A percentile compares a stretch with the other conserved stretches of the same genome.
phyloP scores from a whole-genome alignment of 2,797 vertebrate species.

The Melopsittacus undulatus region DNA sequence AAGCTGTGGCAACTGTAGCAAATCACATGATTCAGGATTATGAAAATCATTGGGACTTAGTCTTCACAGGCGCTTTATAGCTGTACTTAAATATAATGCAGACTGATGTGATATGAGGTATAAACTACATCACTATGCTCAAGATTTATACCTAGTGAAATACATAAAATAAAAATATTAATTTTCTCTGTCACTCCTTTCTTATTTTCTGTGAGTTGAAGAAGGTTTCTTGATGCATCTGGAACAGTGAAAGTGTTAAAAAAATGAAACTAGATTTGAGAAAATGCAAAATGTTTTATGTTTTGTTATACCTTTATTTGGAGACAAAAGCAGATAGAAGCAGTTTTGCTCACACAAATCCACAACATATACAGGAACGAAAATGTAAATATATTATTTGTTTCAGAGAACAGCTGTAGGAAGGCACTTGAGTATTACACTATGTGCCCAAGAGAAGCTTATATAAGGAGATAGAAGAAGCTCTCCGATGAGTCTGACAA shows the following conservation, averaged over 20 bases:
- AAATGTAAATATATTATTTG: constrained; percentile 20
- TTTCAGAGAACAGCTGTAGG: neutral
- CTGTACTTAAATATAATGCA: neutral
- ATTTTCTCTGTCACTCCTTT: neutral
- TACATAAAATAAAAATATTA: neutral
- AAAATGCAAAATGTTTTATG: neutral
- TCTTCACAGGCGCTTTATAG: neutral
- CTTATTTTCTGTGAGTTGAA: neutral
- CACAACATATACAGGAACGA: neutral
- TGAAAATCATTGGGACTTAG: neutral
- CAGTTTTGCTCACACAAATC: neutral
- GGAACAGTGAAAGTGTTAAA: neutral
- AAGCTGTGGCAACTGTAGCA: neutral
- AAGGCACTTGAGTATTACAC: neutral
- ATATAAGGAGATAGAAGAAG: neutral
- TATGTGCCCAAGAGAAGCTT: neutral
- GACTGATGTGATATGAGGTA: neutral
- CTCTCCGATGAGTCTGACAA: neutral
- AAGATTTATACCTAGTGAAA: neutral
- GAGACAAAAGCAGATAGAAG: neutral
- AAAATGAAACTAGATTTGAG: neutral
- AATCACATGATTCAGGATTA: neutral
- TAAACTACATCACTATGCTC: neutral
- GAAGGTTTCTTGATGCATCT: neutral
- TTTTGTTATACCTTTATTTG: neutral